Evolutionary conservation across 2,888 invertebrate genomes (phyloP).

Genomic region (Sinodicranocentrus sp.): DNA sequence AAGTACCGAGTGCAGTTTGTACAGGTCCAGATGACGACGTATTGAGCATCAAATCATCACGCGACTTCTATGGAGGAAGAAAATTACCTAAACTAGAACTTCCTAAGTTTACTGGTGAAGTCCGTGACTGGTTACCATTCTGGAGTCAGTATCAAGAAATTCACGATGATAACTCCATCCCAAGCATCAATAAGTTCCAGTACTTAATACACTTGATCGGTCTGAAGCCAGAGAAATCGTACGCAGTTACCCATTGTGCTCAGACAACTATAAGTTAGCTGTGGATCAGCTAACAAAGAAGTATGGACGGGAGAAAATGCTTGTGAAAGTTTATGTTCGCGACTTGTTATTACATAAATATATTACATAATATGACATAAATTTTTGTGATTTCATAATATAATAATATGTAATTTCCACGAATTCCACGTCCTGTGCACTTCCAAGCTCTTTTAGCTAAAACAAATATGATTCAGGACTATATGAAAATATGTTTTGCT

Average conservation of each 20-base stretch:
- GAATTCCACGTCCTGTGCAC: no score
- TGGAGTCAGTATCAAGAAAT: slow-evolving; percentile 76
- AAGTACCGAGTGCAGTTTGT: no score
- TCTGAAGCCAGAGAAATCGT: slow-evolving; percentile 75
- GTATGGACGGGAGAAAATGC: slow-evolving; percentile 72
- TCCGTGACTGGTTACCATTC: slow-evolving; percentile 75
- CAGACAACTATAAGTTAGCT: slow-evolving; percentile 76
- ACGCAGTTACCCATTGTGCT: slow-evolving; percentile 65
- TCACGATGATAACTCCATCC: slow-evolving; percentile 69
- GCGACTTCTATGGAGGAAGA: no score
- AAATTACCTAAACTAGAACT: slow-evolving; percentile 73
- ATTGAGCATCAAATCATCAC: no score
- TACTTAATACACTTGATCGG: slow-evolving; percentile 73
- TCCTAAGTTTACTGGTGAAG: slow-evolving; percentile 74
- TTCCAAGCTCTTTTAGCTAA: no score
- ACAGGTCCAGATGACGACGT: no score
- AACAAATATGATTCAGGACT: not conserved
- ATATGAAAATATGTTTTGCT: not conserved
- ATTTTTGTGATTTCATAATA: no score
- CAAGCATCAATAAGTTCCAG: slow-evolving; percentile 67
- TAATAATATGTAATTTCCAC: no score
- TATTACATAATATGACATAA: no score
- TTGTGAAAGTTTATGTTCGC: slow-evolving; percentile 76
- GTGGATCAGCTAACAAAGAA: slow-evolving; percentile 39
- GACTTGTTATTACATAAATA: no score